Conservation (phyloP, 2,113 vertebrate genomes). For the Sisor rabdophorus region DNA sequence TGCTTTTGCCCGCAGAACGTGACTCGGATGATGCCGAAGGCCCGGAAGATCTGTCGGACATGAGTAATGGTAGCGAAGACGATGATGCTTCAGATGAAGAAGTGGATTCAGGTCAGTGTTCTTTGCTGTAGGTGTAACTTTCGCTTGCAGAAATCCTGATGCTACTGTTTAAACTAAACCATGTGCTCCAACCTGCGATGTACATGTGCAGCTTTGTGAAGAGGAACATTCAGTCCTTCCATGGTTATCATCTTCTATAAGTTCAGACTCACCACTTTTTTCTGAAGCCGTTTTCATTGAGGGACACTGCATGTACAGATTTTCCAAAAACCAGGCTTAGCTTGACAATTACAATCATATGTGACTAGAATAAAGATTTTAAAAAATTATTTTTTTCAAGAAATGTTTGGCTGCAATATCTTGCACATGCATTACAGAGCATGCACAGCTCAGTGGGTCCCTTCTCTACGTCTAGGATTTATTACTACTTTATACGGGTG, state of each 20-base stretch:
- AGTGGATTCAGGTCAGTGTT: conserved; percentile 61
- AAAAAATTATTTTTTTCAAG: too few relatives aligned
- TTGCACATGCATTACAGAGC: background rate
- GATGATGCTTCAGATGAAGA: conserved; percentile 30
- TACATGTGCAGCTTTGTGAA: background rate
- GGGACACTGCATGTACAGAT: background rate
- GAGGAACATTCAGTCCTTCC: conserved; percentile 2
- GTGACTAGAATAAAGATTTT: conserved; percentile 8
- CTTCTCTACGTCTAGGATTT: background rate
- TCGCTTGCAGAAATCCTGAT: background rate
- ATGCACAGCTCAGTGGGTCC: background rate
- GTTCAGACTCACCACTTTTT: conserved; percentile 15
- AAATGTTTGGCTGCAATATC: background rate
- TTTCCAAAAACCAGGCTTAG: too few relatives aligned
- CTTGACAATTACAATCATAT: background rate
- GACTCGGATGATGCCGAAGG: conserved; percentile 58
- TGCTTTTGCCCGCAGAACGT: conserved; percentile 48
- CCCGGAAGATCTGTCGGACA: conserved; percentile 60
- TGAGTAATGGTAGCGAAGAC: conserved; percentile 53
- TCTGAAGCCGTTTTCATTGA: conserved; percentile 18
- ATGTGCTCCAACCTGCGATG: conserved; percentile 5
- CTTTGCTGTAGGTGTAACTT: background rate
- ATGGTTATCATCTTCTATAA: background rate
- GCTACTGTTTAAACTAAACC: background rate
- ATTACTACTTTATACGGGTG: background rate